A percentile compares a stretch with the other conserved stretches of the same genome.
These are phyloP conservation scores for Blastobasis lacticolella DNA, from an alignment of 2,888 invertebrate genomes.

Conservation along the genomic window DNA sequence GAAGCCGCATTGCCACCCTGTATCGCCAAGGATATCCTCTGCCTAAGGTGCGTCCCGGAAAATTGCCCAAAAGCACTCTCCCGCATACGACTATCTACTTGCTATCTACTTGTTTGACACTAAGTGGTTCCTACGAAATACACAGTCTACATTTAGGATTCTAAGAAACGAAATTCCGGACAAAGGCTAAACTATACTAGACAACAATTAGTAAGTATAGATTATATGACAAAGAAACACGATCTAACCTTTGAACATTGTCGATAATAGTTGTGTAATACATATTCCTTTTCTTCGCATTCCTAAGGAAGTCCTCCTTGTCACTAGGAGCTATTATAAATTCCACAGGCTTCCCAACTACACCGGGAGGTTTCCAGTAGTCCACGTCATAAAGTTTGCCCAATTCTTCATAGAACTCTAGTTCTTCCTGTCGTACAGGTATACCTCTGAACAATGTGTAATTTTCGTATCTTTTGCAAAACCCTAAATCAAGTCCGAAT, in stretches of 20 bases:
- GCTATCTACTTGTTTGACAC: too few species aligned
- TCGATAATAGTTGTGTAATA: constrained; percentile 36
- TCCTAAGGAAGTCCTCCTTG: constrained; percentile 21
- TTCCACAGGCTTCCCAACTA: constrained; percentile 35
- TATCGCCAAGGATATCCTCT: too few species aligned
- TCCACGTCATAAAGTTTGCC: constrained; percentile 25
- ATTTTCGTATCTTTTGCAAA: constrained; percentile 32
- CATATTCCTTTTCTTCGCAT: constrained; percentile 25
- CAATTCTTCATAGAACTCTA: constrained; percentile 37
- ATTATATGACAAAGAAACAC: too few species aligned
- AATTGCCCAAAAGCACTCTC: too few species aligned
- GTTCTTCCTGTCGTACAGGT: constrained; percentile 30
- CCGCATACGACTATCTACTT: too few species aligned
- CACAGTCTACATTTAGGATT: too few species aligned
- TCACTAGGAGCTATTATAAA: constrained; percentile 38
- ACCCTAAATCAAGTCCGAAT: constrained; percentile 6
- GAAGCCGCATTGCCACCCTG: too few species aligned
- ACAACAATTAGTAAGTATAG: too few species aligned
- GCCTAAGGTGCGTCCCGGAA: too few species aligned
- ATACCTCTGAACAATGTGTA: constrained; percentile 42
- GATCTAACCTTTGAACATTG: constrained; percentile 43
- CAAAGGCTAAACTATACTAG: too few species aligned
- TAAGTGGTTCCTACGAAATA: too few species aligned
- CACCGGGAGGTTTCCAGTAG: constrained; percentile 43
- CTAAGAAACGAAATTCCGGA: too few species aligned